Base-by-base conservation (phyloP, 2,113 vertebrate genomes). In the Ceuthmochares aereus region DNA sequence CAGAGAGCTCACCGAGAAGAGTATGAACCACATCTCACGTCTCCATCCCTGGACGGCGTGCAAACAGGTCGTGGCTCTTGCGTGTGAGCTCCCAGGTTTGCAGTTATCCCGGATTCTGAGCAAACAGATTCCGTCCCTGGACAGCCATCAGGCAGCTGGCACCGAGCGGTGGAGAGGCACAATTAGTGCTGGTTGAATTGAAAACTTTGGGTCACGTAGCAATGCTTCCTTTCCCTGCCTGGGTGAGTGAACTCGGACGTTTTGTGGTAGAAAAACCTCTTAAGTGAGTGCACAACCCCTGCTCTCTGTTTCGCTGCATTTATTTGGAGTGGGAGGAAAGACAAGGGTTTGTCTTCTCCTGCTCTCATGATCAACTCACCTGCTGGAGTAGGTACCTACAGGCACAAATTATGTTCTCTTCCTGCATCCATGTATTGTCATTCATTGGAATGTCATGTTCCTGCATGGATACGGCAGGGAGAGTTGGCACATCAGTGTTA, bases 361-460 rank as follows among this genome's bases (percentile, higher is more conserved):
- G 36, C 15, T 79, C 43, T 45, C 59, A 6, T 58, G 22, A 5
- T 75, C 5, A 55, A n/a, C 22, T 89, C n/a, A 14, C 13, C 54
- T 84, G 68, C 84, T 69, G 34, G 43, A 77, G 8, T 11, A 67
- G 43, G 34, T 45, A 45, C 27, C 27, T 19, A 3, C 0, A 4
- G 25, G 27, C 9, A 29, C 9, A 27, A 29, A 54, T 54, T 27
- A 17, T 29, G 52, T 54, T 27, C 27, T 10, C 14, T 54, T 69
- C 82, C 54, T 77, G 1, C 13, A 10, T 40, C 49, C 45, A 0
- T 19, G 6, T 2, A 0, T 22, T n/a, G 55, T 30, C 68, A 4
- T 42, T 63, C n/a, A 40, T 66, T 21, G 37, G 40, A 70, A 23
- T 2, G 2, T 54, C 17, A 1, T 21, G 14, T 32, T 54, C 6